phyloP scores from a whole-genome alignment of 2,113 vertebrate species.

The Tiliqua scincoides region DNA sequence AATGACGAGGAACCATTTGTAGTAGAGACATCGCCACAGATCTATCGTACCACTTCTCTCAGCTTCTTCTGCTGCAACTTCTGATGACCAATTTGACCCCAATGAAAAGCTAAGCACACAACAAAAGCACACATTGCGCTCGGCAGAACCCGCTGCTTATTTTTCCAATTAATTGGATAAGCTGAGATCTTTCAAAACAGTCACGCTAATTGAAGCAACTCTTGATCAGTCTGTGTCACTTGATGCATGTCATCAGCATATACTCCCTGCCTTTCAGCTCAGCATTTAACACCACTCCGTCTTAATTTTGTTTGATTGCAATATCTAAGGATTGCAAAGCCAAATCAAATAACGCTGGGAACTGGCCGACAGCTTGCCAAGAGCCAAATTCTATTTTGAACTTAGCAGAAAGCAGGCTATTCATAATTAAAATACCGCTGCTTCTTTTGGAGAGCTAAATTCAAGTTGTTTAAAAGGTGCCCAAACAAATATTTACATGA shows the following conservation, averaged over 20 bases:
- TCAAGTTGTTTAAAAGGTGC: conserved; percentile 1
- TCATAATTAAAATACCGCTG: conserved; percentile 14
- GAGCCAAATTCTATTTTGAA: not conserved
- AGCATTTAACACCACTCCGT: not conserved
- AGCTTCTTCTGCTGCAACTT: not conserved
- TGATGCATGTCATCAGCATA: conserved; percentile 8
- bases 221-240: conserved; percentile 5
- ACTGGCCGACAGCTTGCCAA: not conserved
- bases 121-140: not conserved
- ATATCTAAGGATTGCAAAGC: conserved; percentile 6
- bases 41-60: not conserved
- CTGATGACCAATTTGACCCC: not conserved
- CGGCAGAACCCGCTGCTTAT: not conserved
- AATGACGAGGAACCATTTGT: too few species aligned
- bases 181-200: not conserved
- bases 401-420: not conserved
- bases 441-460: not conserved
- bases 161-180: not conserved
- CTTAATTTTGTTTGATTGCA: conserved; percentile 31
- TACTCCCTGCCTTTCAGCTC: not conserved
- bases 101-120: not conserved
- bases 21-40: too few species aligned
- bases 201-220: conserved; percentile 18
- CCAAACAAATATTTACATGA: conserved; percentile 11
- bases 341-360: conserved; percentile 12